Percentiles rank a stretch among this genome's conserved stretches.
Conservation (phyloP, 2,113 vertebrate species). For the Eulacestoma nigropectus region DNA sequence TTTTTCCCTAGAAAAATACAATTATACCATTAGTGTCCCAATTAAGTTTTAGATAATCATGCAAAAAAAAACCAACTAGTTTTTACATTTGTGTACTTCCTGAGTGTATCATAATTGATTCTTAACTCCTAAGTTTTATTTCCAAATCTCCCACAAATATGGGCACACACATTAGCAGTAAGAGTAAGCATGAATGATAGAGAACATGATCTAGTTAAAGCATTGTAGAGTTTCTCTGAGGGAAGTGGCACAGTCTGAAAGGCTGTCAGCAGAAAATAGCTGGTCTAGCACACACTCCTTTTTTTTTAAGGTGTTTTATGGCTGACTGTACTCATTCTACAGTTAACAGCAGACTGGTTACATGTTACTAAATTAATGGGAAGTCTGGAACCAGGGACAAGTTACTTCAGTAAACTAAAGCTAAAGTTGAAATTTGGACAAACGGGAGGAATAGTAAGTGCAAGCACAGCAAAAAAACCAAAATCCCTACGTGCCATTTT, state of each 20-base stretch:
- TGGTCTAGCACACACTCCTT: too few species aligned
- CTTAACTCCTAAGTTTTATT: neutral
- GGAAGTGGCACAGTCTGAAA: neutral
- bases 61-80: neutral
- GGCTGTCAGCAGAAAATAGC: neutral
- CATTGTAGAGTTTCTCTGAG: neutral
- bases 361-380: neutral
- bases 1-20: neutral
- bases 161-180: neutral
- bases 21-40: neutral
- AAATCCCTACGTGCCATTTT: neutral
- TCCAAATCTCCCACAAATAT: neutral
- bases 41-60: neutral
- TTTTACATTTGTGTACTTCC: neutral
- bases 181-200: neutral
- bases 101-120: neutral
- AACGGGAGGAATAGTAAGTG: neutral
- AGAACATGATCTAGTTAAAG: neutral
- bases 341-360: neutral
- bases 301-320: neutral
- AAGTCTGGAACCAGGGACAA: neutral
- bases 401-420: neutral
- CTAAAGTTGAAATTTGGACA: neutral
- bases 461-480: neutral
- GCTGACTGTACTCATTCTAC: neutral